Conservation (phyloP, 2,797 vertebrate genomes). For the Sebastiscus tertius region DNA sequence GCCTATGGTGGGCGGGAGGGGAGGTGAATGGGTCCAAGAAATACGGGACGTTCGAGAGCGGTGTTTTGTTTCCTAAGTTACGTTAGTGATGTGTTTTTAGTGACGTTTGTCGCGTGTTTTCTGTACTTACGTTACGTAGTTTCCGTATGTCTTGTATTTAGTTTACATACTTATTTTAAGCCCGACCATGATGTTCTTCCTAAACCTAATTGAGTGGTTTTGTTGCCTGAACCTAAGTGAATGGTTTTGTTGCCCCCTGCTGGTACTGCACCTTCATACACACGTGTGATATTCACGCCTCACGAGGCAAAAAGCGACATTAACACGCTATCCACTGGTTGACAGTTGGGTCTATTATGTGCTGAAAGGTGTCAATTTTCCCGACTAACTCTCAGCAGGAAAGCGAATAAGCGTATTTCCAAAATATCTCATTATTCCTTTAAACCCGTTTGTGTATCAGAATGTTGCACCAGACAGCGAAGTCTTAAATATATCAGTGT, state of each 20-base stretch:
- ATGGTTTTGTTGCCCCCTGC: not conserved
- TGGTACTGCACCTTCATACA: not conserved
- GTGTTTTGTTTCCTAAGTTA: too few relatives aligned
- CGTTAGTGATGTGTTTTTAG: too few relatives aligned
- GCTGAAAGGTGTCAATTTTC: not conserved
- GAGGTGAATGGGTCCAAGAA: too few relatives aligned
- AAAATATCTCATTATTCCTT: conserved; percentile 28
- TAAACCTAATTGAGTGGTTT: not conserved
- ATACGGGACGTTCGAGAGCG: too few relatives aligned
- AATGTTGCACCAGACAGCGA: conserved; percentile 35
- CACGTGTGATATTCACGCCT: not conserved
- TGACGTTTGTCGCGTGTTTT: too few relatives aligned
- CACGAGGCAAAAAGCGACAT: not conserved
- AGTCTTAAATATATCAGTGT: conserved; percentile 51
- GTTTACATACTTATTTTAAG: too few relatives aligned
- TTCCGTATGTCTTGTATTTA: too few relatives aligned
- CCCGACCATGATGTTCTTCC: not conserved
- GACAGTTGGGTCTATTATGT: not conserved
- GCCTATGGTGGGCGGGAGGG: too few relatives aligned
- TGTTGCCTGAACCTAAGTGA: not conserved
- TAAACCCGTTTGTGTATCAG: conserved; percentile 33
- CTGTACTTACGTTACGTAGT: too few relatives aligned
- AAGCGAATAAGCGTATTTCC: not conserved
- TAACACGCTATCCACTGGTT: not conserved
- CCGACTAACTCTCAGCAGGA: not conserved